Base-by-base conservation (phyloP, 2,113 vertebrate species). In the Microtus oregoni region DNA sequence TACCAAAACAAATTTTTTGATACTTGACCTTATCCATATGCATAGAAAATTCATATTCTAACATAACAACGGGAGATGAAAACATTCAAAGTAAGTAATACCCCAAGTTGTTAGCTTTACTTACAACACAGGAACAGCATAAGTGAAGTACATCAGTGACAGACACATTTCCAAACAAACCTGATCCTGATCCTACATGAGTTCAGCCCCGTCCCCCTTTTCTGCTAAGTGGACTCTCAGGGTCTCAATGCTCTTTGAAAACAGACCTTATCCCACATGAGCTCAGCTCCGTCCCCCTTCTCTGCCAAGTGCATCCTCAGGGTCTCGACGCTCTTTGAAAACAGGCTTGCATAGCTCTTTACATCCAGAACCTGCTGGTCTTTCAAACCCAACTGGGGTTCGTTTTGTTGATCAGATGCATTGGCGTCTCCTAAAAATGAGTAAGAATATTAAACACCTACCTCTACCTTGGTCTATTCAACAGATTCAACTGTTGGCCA, bases 121-220 rank as follows among this genome's bases (percentile, higher is more conserved):
- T 52, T 96, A 68, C 3, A 94, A 38, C 38, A 89, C 14, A 93
- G 95, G 11, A 95, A 90, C 35, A 89, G 79, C 19, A 79, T 12
- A 17, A 17, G 92, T 9, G 28, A 8, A 61, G 41, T 52, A 50
- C 19, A 1, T 0, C 26, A 85, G 8, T 35, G 73, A 70, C 0
- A 87, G 61, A 7, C 75, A 79, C 0, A 3, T 92, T 82, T 65
- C 47, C 55, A 96, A 96, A 98, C 98, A 94, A 94, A 99, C 99
- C 99, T 99, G 99, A 98, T 99, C 99, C 99, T 99, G 99, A 98
- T 99, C 99, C 99, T 99, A 99, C 81, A 99, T 98, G 35, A 99
- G 99, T 90, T 99, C 99, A 0, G 99, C 99, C 95, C 99, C 99
- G 1, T 99, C 99, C 70, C 99, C 99, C 93, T 99, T 99, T 92